phyloP scores from a whole-genome alignment of 2,113 vertebrate genomes.

The Rhegmatorhina hoffmannsi region DNA sequence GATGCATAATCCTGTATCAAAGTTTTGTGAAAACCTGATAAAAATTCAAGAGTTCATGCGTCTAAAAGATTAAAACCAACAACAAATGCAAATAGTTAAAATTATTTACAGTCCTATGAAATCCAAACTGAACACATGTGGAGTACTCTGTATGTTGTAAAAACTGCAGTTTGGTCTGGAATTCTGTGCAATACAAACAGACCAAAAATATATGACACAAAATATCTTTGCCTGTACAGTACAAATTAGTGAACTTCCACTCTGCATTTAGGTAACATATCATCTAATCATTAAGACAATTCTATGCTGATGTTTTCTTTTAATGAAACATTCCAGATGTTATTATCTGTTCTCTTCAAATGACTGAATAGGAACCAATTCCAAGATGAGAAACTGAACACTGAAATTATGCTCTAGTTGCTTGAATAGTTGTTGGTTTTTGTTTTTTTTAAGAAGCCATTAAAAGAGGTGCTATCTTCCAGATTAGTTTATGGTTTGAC shows the following conservation, averaged over 20 bases:
- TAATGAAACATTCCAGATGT: constrained; percentile 42
- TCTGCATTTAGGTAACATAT: background rate
- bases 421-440: constrained; percentile 24
- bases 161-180: constrained; percentile 16
- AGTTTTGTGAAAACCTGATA: constrained; percentile 31
- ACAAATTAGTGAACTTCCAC: constrained; percentile 44
- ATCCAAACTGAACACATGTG: constrained; percentile 37
- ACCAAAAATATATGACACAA: background rate
- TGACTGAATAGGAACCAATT: constrained; percentile 51
- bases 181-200: background rate
- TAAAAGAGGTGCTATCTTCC: constrained; percentile 10
- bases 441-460: constrained; percentile 32
- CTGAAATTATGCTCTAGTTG: constrained; percentile 27
- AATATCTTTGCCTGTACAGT: background rate
- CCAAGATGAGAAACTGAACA: constrained; percentile 30
- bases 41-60: constrained; percentile 13
- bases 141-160: background rate
- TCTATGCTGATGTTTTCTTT: constrained; percentile 42
- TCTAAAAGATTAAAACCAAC: constrained; percentile 47
- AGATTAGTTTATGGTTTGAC: constrained; percentile 3
- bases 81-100: constrained; percentile 18
- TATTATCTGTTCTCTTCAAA: constrained; percentile 42
- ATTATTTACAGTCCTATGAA: constrained; percentile 56
- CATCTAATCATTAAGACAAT: constrained; percentile 10
- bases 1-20: constrained; percentile 11